phyloP scores from a whole-genome alignment of 2,113 vertebrate genomes.

The Steatornis caripensis region DNA sequence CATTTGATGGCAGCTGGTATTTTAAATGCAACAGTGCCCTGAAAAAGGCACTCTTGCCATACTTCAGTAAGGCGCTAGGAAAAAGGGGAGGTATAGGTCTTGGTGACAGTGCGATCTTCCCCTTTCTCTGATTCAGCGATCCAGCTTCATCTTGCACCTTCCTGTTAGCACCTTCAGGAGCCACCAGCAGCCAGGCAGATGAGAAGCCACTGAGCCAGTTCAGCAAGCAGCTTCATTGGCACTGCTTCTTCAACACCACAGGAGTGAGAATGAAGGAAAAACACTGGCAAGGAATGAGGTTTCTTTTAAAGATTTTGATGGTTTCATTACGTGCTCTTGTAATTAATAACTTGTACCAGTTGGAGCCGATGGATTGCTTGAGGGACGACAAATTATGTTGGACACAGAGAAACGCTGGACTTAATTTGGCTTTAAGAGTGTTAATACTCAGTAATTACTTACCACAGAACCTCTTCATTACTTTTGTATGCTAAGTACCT shows the following conservation, averaged over 20 bases:
- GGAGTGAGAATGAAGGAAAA: not conserved
- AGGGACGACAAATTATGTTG: not conserved
- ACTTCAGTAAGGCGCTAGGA: accelerated
- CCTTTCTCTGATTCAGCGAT: not conserved
- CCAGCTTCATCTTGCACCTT: not conserved
- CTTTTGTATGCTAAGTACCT: not conserved
- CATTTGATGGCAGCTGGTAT: not conserved
- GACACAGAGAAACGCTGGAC: not conserved
- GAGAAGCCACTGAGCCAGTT: not conserved
- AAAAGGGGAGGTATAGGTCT: not conserved
- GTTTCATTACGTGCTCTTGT: not conserved
- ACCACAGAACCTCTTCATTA: not conserved
- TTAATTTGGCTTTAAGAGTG: not conserved
- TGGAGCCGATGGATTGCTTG: not conserved
- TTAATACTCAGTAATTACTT: not conserved
- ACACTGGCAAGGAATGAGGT: not conserved
- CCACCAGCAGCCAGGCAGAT: not conserved
- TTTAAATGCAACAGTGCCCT: not conserved
- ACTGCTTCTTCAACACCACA: not conserved
- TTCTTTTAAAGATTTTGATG: not conserved
- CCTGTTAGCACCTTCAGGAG: not conserved
- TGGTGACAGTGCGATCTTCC: not conserved
- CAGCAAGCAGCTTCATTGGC: not conserved
- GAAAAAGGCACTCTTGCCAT: not conserved
- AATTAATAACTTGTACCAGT: not conserved